phyloP scores from a whole-genome alignment of 1,140 invertebrate genomes.

The Lepidotrigona ventralis region DNA sequence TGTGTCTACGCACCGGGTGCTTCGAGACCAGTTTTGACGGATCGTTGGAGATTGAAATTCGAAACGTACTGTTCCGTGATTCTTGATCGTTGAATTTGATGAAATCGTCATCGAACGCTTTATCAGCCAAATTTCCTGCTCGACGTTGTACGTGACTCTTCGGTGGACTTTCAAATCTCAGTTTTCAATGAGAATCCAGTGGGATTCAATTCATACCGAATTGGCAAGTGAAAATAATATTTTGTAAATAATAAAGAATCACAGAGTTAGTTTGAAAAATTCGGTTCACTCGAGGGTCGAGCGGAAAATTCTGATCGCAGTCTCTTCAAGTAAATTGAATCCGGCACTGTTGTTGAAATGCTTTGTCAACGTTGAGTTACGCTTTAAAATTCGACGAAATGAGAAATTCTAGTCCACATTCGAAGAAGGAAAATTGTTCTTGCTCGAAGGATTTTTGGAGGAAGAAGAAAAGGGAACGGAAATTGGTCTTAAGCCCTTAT shows the following conservation, averaged over 20 bases:
- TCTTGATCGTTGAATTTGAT: too few relatives aligned
- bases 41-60: not conserved
- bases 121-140: too few relatives aligned
- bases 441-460: not conserved
- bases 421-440: too few relatives aligned
- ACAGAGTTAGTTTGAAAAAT: too few relatives aligned
- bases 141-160: too few relatives aligned
- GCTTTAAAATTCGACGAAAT: not conserved
- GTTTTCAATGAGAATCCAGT: too few relatives aligned
- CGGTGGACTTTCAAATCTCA: too few relatives aligned
- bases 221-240: too few relatives aligned
- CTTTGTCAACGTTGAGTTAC: not conserved
- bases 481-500: conserved; percentile 48
- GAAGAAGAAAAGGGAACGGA: not conserved
- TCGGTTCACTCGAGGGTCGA: too few relatives aligned
- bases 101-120: too few relatives aligned
- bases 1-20: conserved; percentile 57
- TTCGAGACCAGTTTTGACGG: conserved; percentile 47
- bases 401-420: not conserved
- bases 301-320: not conserved
- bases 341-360: not conserved
- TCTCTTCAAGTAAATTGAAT: not conserved
- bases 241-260: too few relatives aligned
- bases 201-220: too few relatives aligned
- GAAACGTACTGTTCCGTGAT: not conserved